Evolutionary conservation across 2,113 vertebrate species (phyloP), one percentile per base, ranked within the genome.

Genomic region (Eclectus roratus): DNA sequence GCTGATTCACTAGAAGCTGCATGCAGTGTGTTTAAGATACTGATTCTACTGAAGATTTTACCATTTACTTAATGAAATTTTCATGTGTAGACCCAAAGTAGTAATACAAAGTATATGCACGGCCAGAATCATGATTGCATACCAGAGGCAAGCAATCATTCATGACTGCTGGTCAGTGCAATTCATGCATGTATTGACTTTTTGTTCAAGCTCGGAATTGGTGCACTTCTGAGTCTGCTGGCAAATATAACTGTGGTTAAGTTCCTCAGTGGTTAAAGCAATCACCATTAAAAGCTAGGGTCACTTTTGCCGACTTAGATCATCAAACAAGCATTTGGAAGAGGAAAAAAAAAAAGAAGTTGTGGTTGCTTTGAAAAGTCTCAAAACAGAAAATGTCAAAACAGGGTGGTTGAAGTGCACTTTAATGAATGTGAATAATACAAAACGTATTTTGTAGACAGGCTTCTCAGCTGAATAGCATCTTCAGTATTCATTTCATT

Each of bases 381-480:
- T 55, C 41, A 74, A 71, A 88, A 33, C 49, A 83, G 73, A 71
- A 70, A 73, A 77, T 71, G 63, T 87, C 88, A 91, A 90, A 94
- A 92, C 69, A 93, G 17, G 4, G 12, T 28, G 46, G 63, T n/a
- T 81, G 55, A 94, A 91, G 29, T 53, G 56, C 77, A 27, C 55
- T 93, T 96, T 94, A 89, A 85, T 86, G 87, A 94, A 70, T 47
- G 55, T 69, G 74, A 88, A 87, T 89, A 61, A 85, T 85, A 93
- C 60, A 70, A 85, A 89, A 43, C 27, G 41, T 72, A 46, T 82
- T 84, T 96, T 95, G 44, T 31, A 93, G 76, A 89, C 88, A 93
- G 94, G 85, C 78, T 97, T 97, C 95, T 95, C 52, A 94, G 65
- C 65, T 96, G 94, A 96, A 85, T 96, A 80, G 69, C 35, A 58